Evolutionary conservation across 2,797 vertebrate species (phyloP).

Genomic region (Sarcoramphus papa): DNA sequence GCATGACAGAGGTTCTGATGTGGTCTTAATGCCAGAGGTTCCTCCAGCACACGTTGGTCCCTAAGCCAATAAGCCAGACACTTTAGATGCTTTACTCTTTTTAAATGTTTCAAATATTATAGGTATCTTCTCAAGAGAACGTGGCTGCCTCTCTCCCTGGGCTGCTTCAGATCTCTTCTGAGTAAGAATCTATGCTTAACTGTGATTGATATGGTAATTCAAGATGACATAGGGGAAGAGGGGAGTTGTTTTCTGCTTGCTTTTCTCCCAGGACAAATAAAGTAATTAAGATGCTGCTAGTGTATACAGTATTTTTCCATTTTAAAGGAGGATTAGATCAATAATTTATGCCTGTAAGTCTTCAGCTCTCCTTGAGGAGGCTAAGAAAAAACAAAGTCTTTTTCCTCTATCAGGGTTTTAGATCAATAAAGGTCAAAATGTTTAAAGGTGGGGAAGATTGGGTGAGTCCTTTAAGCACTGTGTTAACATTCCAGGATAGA

Average conservation of each 20-base stretch:
- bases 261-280: not conserved
- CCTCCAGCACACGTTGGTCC: not conserved
- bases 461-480: not conserved
- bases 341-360: constrained; percentile 19
- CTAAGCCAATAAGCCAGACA: not conserved
- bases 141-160: not conserved
- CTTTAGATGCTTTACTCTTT: not conserved
- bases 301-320: not conserved
- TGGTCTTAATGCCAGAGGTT: not conserved
- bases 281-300: not conserved
- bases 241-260: not conserved
- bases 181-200: not conserved
- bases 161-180: not conserved
- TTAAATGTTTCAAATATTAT: not conserved
- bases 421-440: constrained; percentile 25
- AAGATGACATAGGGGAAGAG: not conserved
- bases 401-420: constrained; percentile 10
- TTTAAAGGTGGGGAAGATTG: not conserved
- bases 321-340: constrained; percentile 14
- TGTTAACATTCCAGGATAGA: constrained; percentile 27
- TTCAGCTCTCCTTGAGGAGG: constrained; percentile 14
- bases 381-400: not conserved
- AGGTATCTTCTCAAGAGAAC: not conserved
- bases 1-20: not conserved
- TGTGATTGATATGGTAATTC: not conserved